Conservation (phyloP, 2,888 invertebrate species). For the Tenthredo amoena region DNA sequence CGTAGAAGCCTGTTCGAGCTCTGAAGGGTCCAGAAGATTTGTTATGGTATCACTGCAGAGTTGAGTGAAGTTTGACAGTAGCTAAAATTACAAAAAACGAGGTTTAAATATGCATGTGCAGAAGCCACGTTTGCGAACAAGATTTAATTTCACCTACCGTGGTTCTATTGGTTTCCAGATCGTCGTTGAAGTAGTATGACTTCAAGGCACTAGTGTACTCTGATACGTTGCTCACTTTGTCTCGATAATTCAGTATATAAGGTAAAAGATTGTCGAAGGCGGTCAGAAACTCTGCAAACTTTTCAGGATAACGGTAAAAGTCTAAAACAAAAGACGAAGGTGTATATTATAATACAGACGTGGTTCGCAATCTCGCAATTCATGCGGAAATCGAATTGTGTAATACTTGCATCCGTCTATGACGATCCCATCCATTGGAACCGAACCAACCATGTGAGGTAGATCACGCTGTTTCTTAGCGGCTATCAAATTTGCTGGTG, state of each 20-base stretch:
- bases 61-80: not conserved
- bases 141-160: not conserved
- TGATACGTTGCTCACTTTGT: not conserved
- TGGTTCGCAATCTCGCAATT: not conserved
- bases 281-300: not conserved
- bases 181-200: constrained; percentile 36
- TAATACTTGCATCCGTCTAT: constrained; percentile 56
- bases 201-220: constrained; percentile 1
- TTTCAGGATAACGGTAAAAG: not conserved
- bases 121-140: not conserved
- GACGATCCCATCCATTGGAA: constrained; percentile 61
- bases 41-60: not conserved
- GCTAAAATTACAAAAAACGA: not conserved
- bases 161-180: not conserved
- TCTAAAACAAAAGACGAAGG: not conserved
- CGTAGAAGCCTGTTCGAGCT: not conserved
- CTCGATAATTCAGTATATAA: not conserved
- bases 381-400: not conserved
- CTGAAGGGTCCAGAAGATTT: not conserved
- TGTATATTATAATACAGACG: not conserved
- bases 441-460: constrained; percentile 59
- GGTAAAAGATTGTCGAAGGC: constrained; percentile 7
- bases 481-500: constrained; percentile 55
- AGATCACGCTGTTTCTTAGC: constrained; percentile 57
- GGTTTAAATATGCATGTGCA: not conserved